Conservation (phyloP, 2,113 vertebrate species). For the Crotalus viridis region DNA sequence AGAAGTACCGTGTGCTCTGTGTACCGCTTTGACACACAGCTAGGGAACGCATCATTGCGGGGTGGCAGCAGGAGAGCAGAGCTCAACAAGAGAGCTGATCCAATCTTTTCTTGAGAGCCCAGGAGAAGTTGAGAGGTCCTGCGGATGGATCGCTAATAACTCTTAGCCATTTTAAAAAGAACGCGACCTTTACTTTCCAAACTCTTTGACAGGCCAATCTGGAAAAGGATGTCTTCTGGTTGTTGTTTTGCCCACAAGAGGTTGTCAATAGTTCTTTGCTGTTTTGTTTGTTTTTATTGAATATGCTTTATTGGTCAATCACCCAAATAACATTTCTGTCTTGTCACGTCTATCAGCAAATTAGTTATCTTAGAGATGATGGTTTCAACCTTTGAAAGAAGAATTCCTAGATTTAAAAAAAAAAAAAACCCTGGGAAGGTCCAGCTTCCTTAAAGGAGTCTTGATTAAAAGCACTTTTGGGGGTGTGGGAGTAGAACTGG, state of each 20-base stretch:
- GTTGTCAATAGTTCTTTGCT: no score
- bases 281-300: no score
- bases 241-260: no score
- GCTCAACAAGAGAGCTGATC: neutral
- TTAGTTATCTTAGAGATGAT: neutral
- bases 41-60: neutral
- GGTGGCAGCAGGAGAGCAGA: neutral
- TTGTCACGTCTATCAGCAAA: neutral
- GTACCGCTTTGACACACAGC: neutral
- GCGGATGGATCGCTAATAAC: neutral
- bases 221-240: neutral
- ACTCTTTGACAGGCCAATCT: neutral
- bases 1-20: neutral
- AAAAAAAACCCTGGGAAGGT: neutral
- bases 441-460: neutral
- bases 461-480: neutral
- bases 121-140: neutral
- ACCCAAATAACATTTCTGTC: no score
- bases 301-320: no score
- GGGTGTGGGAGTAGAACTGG: neutral
- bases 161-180: neutral
- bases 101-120: neutral
- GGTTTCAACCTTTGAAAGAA: neutral
- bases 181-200: neutral
- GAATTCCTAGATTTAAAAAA: neutral